Conservation (phyloP, 1,140 invertebrate genomes). For the Eupeodes corollae region DNA sequence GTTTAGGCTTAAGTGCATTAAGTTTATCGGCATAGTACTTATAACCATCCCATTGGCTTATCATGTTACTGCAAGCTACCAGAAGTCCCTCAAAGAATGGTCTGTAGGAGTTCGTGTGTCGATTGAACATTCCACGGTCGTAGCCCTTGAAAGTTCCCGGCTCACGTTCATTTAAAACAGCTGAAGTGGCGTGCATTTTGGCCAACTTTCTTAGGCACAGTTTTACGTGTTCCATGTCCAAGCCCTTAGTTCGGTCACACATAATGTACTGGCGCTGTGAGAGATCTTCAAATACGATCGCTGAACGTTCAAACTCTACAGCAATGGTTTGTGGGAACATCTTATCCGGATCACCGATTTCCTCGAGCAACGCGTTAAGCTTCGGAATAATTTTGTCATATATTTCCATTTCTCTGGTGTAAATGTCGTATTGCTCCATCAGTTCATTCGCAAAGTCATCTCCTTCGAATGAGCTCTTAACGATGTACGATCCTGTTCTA, state of each 20-base stretch:
- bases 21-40: slow-evolving; percentile 22
- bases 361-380: slow-evolving; percentile 17
- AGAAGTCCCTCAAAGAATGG: slow-evolving; percentile 27
- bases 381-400: slow-evolving; percentile 30
- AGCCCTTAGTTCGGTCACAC: slow-evolving; percentile 41
- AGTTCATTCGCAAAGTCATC: slow-evolving; percentile 23
- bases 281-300: slow-evolving; percentile 33
- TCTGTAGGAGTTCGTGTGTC: slow-evolving; percentile 24
- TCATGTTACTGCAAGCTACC: slow-evolving; percentile 19
- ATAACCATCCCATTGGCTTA: slow-evolving; percentile 15
- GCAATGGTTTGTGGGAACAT: slow-evolving; percentile 21
- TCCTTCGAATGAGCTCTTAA: slow-evolving; percentile 28
- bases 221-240: slow-evolving; percentile 43
- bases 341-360: slow-evolving; percentile 20
- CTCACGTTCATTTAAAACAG: slow-evolving; percentile 25
- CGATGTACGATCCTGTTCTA: slow-evolving; percentile 10
- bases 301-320: slow-evolving; percentile 21
- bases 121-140: slow-evolving; percentile 31
- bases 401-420: slow-evolving; percentile 31
- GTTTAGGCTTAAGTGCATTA: slow-evolving; percentile 18
- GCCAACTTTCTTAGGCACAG: slow-evolving; percentile 44
- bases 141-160: slow-evolving; percentile 16
- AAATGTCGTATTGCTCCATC: slow-evolving; percentile 30
- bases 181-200: slow-evolving; percentile 45
- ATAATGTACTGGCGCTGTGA: slow-evolving; percentile 30